Conservation (phyloP, 2,113 vertebrate genomes). For the Lepus europaeus region DNA sequence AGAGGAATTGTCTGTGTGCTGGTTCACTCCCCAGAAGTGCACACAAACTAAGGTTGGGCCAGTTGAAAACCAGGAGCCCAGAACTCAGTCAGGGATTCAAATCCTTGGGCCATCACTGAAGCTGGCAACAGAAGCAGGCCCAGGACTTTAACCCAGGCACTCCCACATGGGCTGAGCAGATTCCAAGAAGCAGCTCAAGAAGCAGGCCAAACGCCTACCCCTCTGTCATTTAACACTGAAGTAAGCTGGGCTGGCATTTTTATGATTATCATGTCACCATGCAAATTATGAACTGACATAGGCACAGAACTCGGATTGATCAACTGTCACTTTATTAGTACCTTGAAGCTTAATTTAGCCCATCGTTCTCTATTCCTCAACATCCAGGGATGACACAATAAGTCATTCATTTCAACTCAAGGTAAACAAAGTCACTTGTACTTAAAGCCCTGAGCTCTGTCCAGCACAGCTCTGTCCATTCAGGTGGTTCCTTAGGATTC, state of each 20-base stretch:
- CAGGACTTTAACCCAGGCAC: too few relatives aligned
- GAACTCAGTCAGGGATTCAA: too few relatives aligned
- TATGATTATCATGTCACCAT: not conserved
- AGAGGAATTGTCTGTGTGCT: too few relatives aligned
- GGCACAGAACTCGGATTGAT: not conserved
- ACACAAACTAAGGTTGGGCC: too few relatives aligned
- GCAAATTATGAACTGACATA: not conserved
- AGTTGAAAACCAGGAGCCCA: too few relatives aligned
- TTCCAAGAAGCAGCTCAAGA: too few relatives aligned
- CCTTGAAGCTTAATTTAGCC: conserved; percentile 29
- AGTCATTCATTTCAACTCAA: not conserved
- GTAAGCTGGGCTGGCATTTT: not conserved
- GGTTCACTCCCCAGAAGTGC: too few relatives aligned
- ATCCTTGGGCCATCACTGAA: too few relatives aligned
- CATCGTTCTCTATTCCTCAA: not conserved
- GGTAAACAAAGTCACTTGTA: not conserved
- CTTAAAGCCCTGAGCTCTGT: not conserved
- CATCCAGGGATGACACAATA: not conserved
- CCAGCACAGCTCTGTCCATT: not conserved
- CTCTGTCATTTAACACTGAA: conserved; percentile 18
- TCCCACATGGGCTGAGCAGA: too few relatives aligned
- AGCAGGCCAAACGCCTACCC: too few relatives aligned
- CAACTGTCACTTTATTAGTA: not conserved
- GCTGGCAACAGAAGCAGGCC: too few relatives aligned
- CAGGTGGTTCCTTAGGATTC: not conserved